Percentiles rank a stretch among this genome's conserved stretches.
phyloP scores from a whole-genome alignment of 2,113 vertebrate species.

The Falcunculus frontatus region DNA sequence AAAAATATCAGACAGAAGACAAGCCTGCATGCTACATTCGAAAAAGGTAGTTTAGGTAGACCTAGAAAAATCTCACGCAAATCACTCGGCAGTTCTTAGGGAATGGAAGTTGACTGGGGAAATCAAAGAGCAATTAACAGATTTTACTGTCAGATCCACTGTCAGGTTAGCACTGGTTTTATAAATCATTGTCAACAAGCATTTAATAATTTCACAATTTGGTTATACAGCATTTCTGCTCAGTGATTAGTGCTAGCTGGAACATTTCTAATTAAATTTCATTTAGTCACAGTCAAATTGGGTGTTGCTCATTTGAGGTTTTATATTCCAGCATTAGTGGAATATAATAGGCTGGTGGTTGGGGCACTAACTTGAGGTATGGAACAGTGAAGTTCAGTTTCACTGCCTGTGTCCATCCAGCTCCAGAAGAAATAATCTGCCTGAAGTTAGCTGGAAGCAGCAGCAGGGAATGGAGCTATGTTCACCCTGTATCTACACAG shows the following conservation, averaged over 20 bases:
- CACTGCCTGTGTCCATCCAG: neutral
- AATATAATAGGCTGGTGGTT: neutral
- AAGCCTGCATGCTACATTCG: neutral
- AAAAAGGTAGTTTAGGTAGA: neutral
- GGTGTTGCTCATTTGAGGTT: neutral
- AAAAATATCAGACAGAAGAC: neutral
- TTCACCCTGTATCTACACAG: neutral
- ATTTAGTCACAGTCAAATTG: neutral
- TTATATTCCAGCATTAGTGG: neutral
- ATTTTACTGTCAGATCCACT: neutral
- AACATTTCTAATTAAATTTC: neutral
- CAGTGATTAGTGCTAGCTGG: neutral
- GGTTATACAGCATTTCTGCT: neutral
- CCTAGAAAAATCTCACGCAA: neutral
- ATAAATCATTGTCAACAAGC: neutral
- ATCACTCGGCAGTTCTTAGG: neutral
- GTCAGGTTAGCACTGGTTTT: neutral
- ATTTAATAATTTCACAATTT: neutral
- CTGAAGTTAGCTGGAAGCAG: neutral
- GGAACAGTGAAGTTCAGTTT: neutral
- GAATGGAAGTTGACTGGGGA: neutral
- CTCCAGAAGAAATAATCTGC: neutral
- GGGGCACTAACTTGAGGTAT: neutral
- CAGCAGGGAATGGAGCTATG: neutral
- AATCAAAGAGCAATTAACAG: neutral